A percentile compares a stretch with the other conserved stretches of the same genome.
phyloP scores from a whole-genome alignment of 2,113 vertebrate genomes.

The Cacatua alba region DNA sequence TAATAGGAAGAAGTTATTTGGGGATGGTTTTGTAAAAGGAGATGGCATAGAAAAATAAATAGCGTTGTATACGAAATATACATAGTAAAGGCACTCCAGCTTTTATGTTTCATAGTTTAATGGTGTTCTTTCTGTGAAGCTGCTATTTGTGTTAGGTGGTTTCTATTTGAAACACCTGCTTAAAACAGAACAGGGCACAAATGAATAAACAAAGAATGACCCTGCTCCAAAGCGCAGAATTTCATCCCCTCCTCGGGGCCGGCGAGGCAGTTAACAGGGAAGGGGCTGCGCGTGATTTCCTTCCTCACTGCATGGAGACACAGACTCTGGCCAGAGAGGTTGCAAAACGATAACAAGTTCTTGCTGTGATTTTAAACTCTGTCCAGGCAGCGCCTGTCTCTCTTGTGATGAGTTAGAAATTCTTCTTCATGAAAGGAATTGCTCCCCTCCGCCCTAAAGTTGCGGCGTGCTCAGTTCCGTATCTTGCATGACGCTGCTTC shows the following conservation, averaged over 20 bases:
- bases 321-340: neutral
- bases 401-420: neutral
- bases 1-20: neutral
- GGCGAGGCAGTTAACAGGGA: neutral
- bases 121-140: neutral
- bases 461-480: neutral
- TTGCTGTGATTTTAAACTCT: conserved; percentile 45
- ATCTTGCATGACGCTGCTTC: neutral
- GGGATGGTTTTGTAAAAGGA: neutral
- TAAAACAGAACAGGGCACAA: neutral
- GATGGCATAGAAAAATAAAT: neutral
- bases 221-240: neutral
- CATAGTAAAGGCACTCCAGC: neutral
- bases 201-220: conserved; percentile 18
- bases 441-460: neutral
- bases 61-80: neutral
- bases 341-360: conserved; percentile 33
- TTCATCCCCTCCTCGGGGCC: neutral
- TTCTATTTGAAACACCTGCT: conserved; percentile 19
- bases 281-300: neutral
- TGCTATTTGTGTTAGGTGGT: neutral
- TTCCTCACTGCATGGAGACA: neutral
- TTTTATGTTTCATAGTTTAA: neutral
- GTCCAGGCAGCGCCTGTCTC: neutral
- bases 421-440: neutral